phyloP scores from a whole-genome alignment of 2,113 vertebrate species.

The Carassius gibelio region DNA sequence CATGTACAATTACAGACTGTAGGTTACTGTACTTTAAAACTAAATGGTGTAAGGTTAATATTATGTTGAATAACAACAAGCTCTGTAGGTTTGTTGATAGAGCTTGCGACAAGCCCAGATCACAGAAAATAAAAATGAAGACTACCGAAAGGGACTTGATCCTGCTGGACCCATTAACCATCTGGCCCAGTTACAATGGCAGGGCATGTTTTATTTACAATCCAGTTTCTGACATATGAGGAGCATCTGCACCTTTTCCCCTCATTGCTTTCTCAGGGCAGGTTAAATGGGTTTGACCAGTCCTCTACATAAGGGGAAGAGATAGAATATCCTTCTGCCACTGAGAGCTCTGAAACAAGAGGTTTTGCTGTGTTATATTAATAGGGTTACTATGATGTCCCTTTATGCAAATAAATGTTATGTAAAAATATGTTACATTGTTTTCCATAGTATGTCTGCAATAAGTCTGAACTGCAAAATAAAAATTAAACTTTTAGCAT shows the following conservation, averaged over 20 bases:
- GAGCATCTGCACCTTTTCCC: background rate
- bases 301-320: background rate
- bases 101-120: background rate
- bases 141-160: slow-evolving; percentile 5
- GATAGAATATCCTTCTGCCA: too few species aligned
- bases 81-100: background rate
- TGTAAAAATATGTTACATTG: background rate
- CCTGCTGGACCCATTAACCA: slow-evolving; percentile 32
- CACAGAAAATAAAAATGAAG: background rate
- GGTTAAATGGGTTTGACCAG: background rate
- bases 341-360: background rate
- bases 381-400: background rate
- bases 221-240: background rate
- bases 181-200: slow-evolving; percentile 32
- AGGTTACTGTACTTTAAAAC: background rate
- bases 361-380: slow-evolving; percentile 22
- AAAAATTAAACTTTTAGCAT: too few species aligned
- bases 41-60: background rate
- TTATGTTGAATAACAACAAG: background rate
- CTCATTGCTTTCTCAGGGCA: background rate
- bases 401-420: slow-evolving; percentile 30
- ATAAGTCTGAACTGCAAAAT: background rate
- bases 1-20: background rate
- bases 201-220: slow-evolving; percentile 53
- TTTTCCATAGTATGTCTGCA: background rate